These are phyloP conservation scores for Drosophila bunnanda DNA, from an alignment of 2,888 invertebrate genomes.

Conservation along the genomic window DNA sequence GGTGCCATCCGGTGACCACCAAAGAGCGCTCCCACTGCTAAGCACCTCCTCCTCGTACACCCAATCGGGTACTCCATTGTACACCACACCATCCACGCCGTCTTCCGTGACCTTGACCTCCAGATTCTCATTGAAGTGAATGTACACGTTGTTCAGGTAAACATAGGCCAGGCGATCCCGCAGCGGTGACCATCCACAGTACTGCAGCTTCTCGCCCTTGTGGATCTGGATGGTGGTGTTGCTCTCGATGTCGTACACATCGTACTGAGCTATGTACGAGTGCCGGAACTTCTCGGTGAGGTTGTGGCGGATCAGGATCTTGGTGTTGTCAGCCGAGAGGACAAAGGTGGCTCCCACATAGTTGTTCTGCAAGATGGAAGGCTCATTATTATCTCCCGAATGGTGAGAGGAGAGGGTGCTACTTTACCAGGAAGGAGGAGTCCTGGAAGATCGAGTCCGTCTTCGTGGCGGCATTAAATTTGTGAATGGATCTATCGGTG, in stretches of 20 bases:
- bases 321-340: conserved; percentile 82
- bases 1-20: conserved; percentile 91
- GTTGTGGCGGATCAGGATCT: conserved; percentile 80
- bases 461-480: conserved; percentile 85
- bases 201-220: conserved; percentile 86
- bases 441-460: conserved; percentile 61
- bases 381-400: neutral
- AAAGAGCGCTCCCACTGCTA: conserved; percentile 89
- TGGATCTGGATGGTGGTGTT: conserved; percentile 85
- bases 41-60: conserved; percentile 96
- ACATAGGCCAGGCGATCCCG: conserved; percentile 87
- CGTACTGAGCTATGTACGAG: conserved; percentile 88
- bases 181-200: conserved; percentile 87
- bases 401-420: neutral
- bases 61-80: conserved; percentile 96
- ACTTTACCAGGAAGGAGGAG: conserved; percentile 73
- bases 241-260: conserved; percentile 86
- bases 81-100: conserved; percentile 88
- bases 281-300: conserved; percentile 86
- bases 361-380: conserved; percentile 64
- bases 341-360: conserved; percentile 81
- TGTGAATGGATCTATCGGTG: conserved; percentile 75
- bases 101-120: conserved; percentile 86
- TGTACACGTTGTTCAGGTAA: conserved; percentile 88
- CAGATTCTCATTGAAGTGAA: conserved; percentile 73